phyloP scores from a whole-genome alignment of 2,888 invertebrate genomes.

The Cryptocheilus praepositus region DNA sequence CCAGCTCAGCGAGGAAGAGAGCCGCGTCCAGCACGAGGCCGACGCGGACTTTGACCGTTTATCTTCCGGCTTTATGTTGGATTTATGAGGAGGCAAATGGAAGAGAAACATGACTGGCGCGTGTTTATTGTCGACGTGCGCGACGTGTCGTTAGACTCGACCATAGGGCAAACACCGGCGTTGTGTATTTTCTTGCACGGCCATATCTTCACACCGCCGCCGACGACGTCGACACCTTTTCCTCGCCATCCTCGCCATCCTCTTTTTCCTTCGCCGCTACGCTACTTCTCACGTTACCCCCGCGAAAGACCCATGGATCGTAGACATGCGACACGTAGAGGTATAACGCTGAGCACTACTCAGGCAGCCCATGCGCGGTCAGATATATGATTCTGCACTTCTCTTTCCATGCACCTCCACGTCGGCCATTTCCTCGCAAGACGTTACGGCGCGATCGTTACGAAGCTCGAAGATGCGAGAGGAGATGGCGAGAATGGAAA shows the following conservation, averaged over 20 bases:
- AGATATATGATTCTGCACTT: slow-evolving; percentile 44
- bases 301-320: slow-evolving; percentile 37
- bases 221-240: slow-evolving; percentile 10
- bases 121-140: slow-evolving; percentile 71
- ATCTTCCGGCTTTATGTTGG: slow-evolving; percentile 63
- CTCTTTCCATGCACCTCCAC: slow-evolving; percentile 34
- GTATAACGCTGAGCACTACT: slow-evolving; percentile 52
- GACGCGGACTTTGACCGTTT: slow-evolving; percentile 26
- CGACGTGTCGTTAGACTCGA: slow-evolving; percentile 29
- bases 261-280: slow-evolving; percentile 27
- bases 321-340: slow-evolving; percentile 62
- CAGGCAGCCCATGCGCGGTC: slow-evolving; percentile 10
- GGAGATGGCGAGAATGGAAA: too few species aligned
- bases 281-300: slow-evolving; percentile 46
- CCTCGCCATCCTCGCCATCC: slow-evolving; percentile 19
- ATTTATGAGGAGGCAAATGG: slow-evolving; percentile 73
- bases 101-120: slow-evolving; percentile 68
- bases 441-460: slow-evolving; percentile 35
- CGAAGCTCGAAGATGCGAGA: too few species aligned
- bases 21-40: too few species aligned
- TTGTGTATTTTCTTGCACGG: slow-evolving; percentile 31
- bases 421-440: slow-evolving; percentile 43
- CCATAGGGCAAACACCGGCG: slow-evolving; percentile 10
- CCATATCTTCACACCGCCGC: slow-evolving; percentile 31
- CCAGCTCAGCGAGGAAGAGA: too few species aligned